Base-by-base conservation (phyloP, 2,888 invertebrate species). In the Clistopyga incitator region DNA sequence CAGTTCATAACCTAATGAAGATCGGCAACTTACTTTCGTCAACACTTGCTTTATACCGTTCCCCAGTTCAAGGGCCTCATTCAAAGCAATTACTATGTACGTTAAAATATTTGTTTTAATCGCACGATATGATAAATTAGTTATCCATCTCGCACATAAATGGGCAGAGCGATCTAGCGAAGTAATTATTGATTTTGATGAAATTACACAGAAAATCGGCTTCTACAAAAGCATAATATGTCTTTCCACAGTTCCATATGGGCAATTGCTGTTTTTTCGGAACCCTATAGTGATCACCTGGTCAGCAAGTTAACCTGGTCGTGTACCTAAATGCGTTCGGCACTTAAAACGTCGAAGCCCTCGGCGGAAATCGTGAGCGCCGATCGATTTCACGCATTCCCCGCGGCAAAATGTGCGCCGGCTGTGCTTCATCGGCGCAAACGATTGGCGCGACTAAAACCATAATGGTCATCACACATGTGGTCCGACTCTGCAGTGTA, bases 321-420 rank as follows among this genome's bases (percentile, higher is more conserved):
- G n/a, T n/a, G 34, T 42, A 23, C 8, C 59, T 61, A 71, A 72
- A 11, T 72, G 18, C 56, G 18, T 38, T 56, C 61, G 50, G 34
- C 74, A 74, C 47, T 61, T 61, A 61, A 61, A 74, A 74, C 74
- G 45, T 59, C 72, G 61, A 74, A 34, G 25, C 61, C 25, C 34
- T 47, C 47, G n/a, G 25, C 11, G n/a, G 47, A 25, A 67, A 67
- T 67, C 47, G 67, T 25, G 67, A 67, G 47, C 67, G 6, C 20
- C 68, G 50, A 74, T 74, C 74, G 74, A 74, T 74, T 74, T 74
- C 47, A 74, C 74, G 74, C 61, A 74, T 74, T 61, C 61, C 61
- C 61, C 50, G 11, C 34, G 61, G 47, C 72, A 25, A 15, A 45
- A 61, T 34, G 25, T 61, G 38, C 25, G 42, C 23, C 34, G 45